Evolutionary conservation across 2,113 vertebrate genomes (phyloP).

Genomic region (Entomyzon cyanotis): DNA sequence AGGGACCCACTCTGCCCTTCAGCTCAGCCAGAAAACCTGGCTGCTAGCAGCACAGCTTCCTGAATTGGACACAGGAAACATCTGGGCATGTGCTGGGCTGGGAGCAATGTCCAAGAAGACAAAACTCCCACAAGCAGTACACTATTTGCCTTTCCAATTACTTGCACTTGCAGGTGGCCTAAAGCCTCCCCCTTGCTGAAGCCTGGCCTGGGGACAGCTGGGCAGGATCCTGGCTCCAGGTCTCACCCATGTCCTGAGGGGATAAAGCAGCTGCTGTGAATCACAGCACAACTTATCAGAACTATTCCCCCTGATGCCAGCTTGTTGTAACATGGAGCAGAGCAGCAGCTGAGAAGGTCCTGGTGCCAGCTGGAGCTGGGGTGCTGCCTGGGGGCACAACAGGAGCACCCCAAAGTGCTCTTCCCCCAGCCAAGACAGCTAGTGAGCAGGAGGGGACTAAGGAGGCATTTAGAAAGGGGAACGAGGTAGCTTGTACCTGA

Average conservation of each 20-base stretch:
- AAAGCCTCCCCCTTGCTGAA: neutral
- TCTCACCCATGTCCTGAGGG: neutral
- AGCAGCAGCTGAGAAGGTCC: neutral
- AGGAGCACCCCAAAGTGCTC: neutral
- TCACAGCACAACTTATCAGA: neutral
- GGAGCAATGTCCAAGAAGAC: neutral
- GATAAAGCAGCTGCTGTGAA: neutral
- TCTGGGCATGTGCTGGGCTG: accelerated
- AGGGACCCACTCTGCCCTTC: neutral
- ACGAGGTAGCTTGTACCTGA: neutral
- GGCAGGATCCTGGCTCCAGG: neutral
- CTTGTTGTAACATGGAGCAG: neutral
- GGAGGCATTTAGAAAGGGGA: neutral
- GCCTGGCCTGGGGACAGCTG: neutral
- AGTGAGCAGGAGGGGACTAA: neutral
- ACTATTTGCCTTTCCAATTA: neutral
- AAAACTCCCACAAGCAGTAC: accelerated
- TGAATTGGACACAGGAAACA: accelerated
- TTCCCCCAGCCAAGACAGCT: neutral
- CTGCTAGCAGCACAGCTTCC: accelerated
- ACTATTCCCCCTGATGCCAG: neutral
- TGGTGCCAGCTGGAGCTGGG: neutral
- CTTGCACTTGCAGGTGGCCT: neutral
- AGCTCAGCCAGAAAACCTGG: neutral
- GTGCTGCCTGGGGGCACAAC: neutral